Percentiles rank a stretch among this genome's conserved stretches.
These are phyloP conservation scores for Panthera leo DNA, from an alignment of 2,113 vertebrate genomes.

Conservation along the genomic window DNA sequence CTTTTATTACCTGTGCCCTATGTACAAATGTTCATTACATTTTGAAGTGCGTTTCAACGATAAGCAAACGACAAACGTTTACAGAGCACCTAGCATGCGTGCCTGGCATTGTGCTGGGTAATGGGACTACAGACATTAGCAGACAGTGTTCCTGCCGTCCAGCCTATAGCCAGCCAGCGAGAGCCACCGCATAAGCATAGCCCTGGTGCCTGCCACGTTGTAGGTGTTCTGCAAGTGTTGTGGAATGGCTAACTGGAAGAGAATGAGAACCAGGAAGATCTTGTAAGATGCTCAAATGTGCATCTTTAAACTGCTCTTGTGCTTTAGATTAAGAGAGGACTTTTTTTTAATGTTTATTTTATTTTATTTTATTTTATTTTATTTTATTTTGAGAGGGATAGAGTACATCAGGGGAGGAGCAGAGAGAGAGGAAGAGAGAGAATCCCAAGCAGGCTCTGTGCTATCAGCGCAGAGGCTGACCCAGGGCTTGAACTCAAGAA, in stretches of 20 bases:
- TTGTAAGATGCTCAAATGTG: background rate
- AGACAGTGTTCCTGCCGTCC: background rate
- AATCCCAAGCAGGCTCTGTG: too few relatives aligned
- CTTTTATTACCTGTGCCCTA: background rate
- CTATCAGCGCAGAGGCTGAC: too few relatives aligned
- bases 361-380: too few relatives aligned
- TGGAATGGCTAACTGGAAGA: background rate
- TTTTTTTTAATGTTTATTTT: background rate
- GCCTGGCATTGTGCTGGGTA: background rate
- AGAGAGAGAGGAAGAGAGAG: too few relatives aligned
- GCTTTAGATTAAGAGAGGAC: slow-evolving; percentile 2
- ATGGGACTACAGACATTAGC: background rate
- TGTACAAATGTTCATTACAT: background rate
- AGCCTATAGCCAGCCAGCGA: background rate
- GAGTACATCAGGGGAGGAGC: too few relatives aligned
- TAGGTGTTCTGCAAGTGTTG: background rate
- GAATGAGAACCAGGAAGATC: background rate
- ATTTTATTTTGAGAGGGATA: too few relatives aligned
- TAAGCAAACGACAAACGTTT: background rate
- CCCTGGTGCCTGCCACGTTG: background rate
- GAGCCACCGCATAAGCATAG: fast-evolving
- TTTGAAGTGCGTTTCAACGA: background rate
- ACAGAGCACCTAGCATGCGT: background rate
- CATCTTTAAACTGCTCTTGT: background rate
- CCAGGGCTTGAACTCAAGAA: too few relatives aligned